A percentile compares a stretch with the other conserved stretches of the same genome.
Evolutionary conservation across 2,888 invertebrate genomes (phyloP).

Genomic region (Heliconius erato): DNA sequence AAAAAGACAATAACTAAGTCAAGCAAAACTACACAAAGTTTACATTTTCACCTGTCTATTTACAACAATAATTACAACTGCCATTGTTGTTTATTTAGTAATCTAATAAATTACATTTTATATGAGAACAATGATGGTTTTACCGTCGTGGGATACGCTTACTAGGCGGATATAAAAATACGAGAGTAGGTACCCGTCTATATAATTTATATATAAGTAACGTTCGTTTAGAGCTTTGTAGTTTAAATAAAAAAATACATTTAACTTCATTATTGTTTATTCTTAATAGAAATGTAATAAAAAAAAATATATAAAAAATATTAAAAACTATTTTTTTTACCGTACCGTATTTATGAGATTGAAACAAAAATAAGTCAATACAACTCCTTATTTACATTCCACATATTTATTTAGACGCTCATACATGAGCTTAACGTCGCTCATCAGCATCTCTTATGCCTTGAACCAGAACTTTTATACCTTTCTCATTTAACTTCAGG

Average conservation of each 20-base stretch:
- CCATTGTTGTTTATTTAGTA: constrained; percentile 24
- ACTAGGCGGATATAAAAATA: constrained; percentile 71
- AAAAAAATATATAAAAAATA: no score
- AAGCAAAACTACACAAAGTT: not conserved
- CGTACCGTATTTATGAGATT: not conserved
- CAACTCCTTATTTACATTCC: no score
- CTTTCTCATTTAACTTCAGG: no score
- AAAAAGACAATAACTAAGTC: not conserved
- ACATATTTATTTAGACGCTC: no score
- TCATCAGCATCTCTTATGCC: no score
- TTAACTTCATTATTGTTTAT: not conserved
- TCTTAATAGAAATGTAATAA: not conserved
- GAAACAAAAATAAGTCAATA: no score
- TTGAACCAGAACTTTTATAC: no score
- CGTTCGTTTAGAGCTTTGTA: not conserved
- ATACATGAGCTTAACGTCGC: no score
- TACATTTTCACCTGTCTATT: not conserved
- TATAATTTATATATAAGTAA: not conserved
- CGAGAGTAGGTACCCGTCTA: constrained; percentile 52
- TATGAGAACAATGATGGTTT: constrained; percentile 62
- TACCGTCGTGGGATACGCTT: constrained; percentile 69
- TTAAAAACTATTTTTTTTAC: not conserved
- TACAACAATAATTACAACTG: not conserved
- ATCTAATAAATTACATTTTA: constrained; percentile 48
- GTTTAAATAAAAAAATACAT: not conserved